Percentiles rank a stretch among this genome's conserved stretches.
phyloP scores from a whole-genome alignment of 2,888 invertebrate species.

The Melieria crassipennis region DNA sequence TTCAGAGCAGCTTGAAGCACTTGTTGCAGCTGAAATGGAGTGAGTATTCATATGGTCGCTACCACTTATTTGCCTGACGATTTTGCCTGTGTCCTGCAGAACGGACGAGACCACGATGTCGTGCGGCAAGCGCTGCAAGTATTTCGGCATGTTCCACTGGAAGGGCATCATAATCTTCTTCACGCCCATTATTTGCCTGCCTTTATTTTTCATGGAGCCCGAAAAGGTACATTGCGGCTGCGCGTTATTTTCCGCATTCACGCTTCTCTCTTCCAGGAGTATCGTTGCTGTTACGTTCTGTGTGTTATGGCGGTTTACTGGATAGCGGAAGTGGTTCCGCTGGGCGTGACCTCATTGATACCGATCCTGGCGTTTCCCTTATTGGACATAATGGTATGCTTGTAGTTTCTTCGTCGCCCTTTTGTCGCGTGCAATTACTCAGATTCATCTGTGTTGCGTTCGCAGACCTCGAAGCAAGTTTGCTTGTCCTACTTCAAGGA shows the following conservation, averaged over 20 bases:
- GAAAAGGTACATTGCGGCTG: constrained; percentile 19
- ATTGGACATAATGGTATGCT: constrained; percentile 74
- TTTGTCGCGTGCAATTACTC: neutral
- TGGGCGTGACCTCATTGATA: constrained; percentile 81
- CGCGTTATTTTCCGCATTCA: neutral
- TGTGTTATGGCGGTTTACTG: constrained; percentile 82
- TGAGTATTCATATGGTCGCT: neutral
- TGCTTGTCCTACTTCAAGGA: constrained; percentile 80
- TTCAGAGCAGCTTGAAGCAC: too few species aligned
- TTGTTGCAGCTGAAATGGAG: too few species aligned
- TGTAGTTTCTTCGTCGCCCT: neutral
- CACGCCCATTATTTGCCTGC: constrained; percentile 31
- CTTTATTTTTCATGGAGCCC: constrained; percentile 33
- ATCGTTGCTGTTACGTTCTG: constrained; percentile 80
- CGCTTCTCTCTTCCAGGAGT: constrained; percentile 65
- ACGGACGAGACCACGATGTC: constrained; percentile 1
- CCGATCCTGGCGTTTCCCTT: constrained; percentile 82
- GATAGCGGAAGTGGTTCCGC: constrained; percentile 82
- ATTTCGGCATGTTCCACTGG: constrained; percentile 29
- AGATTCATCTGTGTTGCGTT: neutral
- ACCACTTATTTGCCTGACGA: neutral
- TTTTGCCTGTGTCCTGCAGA: neutral
- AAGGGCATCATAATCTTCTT: constrained; percentile 20
- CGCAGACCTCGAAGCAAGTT: constrained; percentile 65
- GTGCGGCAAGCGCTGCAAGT: constrained; percentile 15